Evolutionary conservation across 1,140 invertebrate genomes (phyloP).

Genomic region (Trichoplusia ni): DNA sequence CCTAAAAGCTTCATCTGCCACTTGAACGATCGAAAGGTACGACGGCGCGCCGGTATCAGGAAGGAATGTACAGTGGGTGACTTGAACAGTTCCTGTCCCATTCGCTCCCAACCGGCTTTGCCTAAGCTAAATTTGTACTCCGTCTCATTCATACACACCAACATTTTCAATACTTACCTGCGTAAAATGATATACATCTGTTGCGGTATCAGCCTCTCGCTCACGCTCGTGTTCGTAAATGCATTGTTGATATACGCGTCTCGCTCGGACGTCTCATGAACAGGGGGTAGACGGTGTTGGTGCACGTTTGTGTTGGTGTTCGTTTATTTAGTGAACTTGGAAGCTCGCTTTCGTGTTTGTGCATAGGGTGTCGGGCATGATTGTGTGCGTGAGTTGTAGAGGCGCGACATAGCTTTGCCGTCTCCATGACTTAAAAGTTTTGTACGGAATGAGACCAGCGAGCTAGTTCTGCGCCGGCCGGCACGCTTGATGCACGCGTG

Average conservation of each 20-base stretch:
- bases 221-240: slow-evolving; percentile 54
- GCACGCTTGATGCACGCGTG: slow-evolving; percentile 65
- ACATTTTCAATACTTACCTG: slow-evolving; percentile 81
- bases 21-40: slow-evolving; percentile 81
- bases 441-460: slow-evolving; percentile 71
- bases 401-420: slow-evolving; percentile 81
- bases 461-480: slow-evolving; percentile 77
- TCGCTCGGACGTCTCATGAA: slow-evolving; percentile 68
- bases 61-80: slow-evolving; percentile 81
- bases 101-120: slow-evolving; percentile 70
- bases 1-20: slow-evolving; percentile 81
- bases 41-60: slow-evolving; percentile 78
- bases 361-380: slow-evolving; percentile 69
- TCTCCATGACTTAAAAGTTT: slow-evolving; percentile 81
- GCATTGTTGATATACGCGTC: slow-evolving; percentile 78
- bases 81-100: slow-evolving; percentile 76
- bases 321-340: slow-evolving; percentile 82
- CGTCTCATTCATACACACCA: slow-evolving; percentile 72
- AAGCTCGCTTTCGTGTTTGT: slow-evolving; percentile 77
- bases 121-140: slow-evolving; percentile 72
- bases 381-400: slow-evolving; percentile 78
- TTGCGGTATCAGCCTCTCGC: slow-evolving; percentile 64
- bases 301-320: slow-evolving; percentile 76
- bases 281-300: slow-evolving; percentile 77
- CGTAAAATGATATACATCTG: slow-evolving; percentile 81